Base-by-base conservation (phyloP, 2,888 invertebrate genomes). In the Athripsodes cinereus region DNA sequence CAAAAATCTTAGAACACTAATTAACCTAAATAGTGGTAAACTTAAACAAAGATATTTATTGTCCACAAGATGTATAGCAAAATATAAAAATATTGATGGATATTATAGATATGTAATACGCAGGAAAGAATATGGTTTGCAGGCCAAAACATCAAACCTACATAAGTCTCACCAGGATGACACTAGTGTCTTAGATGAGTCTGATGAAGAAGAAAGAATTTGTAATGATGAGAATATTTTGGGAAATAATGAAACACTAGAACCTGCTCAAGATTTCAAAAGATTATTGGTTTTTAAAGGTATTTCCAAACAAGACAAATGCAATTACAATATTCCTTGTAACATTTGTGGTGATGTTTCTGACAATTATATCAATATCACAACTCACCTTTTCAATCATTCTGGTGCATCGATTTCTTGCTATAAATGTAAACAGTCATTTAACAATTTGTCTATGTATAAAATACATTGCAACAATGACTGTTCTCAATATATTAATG, bases 361-460 rank as follows among this genome's bases (percentile, higher is more conserved):
- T 8, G 13, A 40, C 16, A 40, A 40, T 40, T 40, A 40, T 44
- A 44, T 3, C 18, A 16, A 13, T 22, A 16, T 44, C n/a, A 47
- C 47, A 47, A 20, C 40, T 5, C 63, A 63, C 35, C 47, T 59
- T 11, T 59, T 59, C 48, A 57, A 59, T 18, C 63, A 63, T 49
- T 20, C 34, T 19, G 57, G 61, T 18, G 31, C 63, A 18, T 26
- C 53, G 2, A 51, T 54, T 20, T 59, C 59, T 13, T 63, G 63
- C 40, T 26, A 53, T 2, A 48, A 59, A 19, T 63, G 63, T 21
- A 57, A 44, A 59, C 52, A 51, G 11, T 34, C 57, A 16, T 63
- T 63, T 48, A 47, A 50, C 13, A 63, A 63, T 53, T 54, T 57
- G 19, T 55, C 52, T 22, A 22, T 56, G 2, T 63, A 48, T 50